These are phyloP conservation scores for Synanthedon andrenaeformis DNA, from an alignment of 2,888 invertebrate species.

Conservation along the genomic window DNA sequence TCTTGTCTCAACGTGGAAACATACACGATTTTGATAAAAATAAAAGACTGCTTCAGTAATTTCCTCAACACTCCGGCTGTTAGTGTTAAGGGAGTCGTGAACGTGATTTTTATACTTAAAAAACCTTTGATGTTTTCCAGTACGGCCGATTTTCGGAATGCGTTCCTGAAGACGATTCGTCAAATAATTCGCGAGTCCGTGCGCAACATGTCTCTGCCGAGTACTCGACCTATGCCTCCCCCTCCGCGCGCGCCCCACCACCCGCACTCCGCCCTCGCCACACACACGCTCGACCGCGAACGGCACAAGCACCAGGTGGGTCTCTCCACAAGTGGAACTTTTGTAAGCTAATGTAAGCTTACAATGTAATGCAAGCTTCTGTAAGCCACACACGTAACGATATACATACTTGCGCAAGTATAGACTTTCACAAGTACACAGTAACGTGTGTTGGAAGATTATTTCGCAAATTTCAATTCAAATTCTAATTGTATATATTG, in stretches of 20 bases:
- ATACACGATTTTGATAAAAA: too few relatives aligned
- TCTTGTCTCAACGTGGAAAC: too few relatives aligned
- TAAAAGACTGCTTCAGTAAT: too few relatives aligned
- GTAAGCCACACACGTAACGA: too few relatives aligned
- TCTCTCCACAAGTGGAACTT: background rate
- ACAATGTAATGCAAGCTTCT: too few relatives aligned
- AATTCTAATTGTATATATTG: too few relatives aligned
- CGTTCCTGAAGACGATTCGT: slow-evolving; percentile 95
- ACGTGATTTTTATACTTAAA: background rate
- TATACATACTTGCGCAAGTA: background rate
- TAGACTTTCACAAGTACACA: too few relatives aligned
- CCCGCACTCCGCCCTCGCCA: slow-evolving; percentile 62
- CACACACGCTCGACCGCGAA: slow-evolving; percentile 69
- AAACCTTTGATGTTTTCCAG: slow-evolving; percentile 55
- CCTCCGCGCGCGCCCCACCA: slow-evolving; percentile 46
- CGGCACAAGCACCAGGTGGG: slow-evolving; percentile 73
- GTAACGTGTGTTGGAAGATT: too few relatives aligned
- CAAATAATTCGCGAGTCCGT: slow-evolving; percentile 98
- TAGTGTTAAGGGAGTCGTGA: too few relatives aligned
- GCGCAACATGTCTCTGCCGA: slow-evolving; percentile 95
- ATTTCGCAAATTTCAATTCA: too few relatives aligned
- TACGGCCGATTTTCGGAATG: slow-evolving; percentile 95
- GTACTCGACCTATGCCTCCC: slow-evolving; percentile 74
- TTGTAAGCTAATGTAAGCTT: background rate
- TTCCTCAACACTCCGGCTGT: too few relatives aligned